Evolutionary conservation across 1,140 invertebrate species (phyloP).

Genomic region (Drosophila lacteicornis): DNA sequence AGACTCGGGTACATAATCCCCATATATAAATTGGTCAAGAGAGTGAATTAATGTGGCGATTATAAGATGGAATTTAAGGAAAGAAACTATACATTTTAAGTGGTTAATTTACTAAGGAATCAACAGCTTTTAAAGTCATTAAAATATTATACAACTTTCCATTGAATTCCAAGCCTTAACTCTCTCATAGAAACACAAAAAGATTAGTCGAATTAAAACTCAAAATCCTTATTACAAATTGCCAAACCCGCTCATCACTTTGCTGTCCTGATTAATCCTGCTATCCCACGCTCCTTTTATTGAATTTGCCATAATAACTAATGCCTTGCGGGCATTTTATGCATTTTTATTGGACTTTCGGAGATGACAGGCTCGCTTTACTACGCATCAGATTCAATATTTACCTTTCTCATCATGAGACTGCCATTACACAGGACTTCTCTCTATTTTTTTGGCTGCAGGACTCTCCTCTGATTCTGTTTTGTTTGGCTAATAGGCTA

Average conservation of each 20-base stretch:
- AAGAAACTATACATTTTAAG: too few species aligned
- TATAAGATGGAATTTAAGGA: background rate
- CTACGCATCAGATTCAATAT: slow-evolving; percentile 70
- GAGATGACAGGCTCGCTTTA: slow-evolving; percentile 46
- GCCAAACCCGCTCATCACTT: background rate
- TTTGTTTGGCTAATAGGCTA: slow-evolving; percentile 80
- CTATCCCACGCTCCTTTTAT: slow-evolving; percentile 64
- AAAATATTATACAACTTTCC: too few species aligned
- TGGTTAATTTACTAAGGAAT: background rate
- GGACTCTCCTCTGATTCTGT: slow-evolving; percentile 26
- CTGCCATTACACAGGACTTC: slow-evolving; percentile 34
- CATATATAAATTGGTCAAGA: slow-evolving; percentile 8
- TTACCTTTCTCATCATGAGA: slow-evolving; percentile 79
- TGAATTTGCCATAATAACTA: slow-evolving; percentile 57
- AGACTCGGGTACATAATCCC: slow-evolving; percentile 3
- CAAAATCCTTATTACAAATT: too few species aligned
- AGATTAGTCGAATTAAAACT: background rate
- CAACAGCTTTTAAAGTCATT: background rate
- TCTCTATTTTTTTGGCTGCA: slow-evolving; percentile 21
- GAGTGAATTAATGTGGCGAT: slow-evolving; percentile 5
- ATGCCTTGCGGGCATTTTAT: slow-evolving; percentile 61
- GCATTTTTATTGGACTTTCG: slow-evolving; percentile 54
- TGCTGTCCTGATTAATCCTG: background rate
- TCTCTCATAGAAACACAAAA: background rate
- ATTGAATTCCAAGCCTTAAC: background rate